phyloP scores from a whole-genome alignment of 2,113 vertebrate species.

The Candoia aspera region DNA sequence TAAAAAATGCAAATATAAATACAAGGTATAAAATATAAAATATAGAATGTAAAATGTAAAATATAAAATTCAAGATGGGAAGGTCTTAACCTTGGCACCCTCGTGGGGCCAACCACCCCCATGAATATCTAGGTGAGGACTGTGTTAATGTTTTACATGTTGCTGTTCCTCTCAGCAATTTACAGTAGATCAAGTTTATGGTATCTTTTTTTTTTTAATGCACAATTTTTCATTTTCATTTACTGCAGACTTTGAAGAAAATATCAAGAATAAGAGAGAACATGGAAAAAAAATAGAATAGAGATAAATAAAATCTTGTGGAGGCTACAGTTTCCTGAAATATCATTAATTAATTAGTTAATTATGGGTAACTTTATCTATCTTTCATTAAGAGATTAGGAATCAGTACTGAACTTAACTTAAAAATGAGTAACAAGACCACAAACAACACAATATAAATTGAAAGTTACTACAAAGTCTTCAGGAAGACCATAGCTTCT shows the following conservation, averaged over 20 bases:
- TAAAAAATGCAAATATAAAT: too few relatives aligned
- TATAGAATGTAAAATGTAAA: too few relatives aligned
- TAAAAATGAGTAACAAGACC: not conserved
- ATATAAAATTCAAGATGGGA: too few relatives aligned
- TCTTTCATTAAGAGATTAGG: not conserved
- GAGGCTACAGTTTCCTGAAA: not conserved
- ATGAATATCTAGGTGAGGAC: not conserved
- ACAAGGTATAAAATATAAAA: too few relatives aligned
- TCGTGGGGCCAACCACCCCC: too few relatives aligned
- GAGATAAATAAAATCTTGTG: not conserved
- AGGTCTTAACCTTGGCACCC: too few relatives aligned
- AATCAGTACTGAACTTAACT: not conserved
- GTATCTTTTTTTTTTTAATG: not conserved
- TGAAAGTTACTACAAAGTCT: not conserved
- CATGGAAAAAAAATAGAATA: not conserved
- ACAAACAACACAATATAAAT: not conserved
- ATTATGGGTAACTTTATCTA: not conserved
- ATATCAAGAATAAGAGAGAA: not conserved
- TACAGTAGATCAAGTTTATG: not conserved
- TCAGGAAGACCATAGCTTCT: not conserved
- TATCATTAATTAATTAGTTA: not conserved
- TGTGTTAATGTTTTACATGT: not conserved
- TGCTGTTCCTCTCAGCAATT: not conserved
- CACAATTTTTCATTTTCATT: not conserved
- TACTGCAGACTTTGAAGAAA: not conserved